Evolutionary conservation across 2,797 vertebrate genomes (phyloP), one percentile per base, ranked within the genome.

Genomic region (Pyrocephalus nanus): DNA sequence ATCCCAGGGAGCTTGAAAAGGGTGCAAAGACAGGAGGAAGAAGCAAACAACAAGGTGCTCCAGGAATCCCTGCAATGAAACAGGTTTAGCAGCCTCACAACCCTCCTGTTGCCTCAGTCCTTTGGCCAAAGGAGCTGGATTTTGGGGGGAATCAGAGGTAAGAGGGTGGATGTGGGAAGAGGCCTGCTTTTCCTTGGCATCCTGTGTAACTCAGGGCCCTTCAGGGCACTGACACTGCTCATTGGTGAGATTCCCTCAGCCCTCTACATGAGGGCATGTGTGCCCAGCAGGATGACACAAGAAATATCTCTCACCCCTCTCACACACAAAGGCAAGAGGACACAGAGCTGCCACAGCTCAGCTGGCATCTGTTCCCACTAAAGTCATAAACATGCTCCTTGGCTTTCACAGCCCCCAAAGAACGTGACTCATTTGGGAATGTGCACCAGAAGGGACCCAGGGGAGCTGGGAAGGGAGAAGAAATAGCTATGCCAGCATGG

Each of bases 171-270:
- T 42, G 20, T 26, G 55, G 36, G 65, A 22, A 88, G 18, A 81
- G 34, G 26, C 6, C 25, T 54, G 32, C 50, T 81, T 77, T 67
- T 58, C 60, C 40, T 48, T 34, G 29, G 19, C 55, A 73, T 26
- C 22, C 10, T 5, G 1, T 1, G 15, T 53, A 81, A 76, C 25
- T 8, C 60, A 30, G 0, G 0, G 18, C 26, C 53, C 25, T 55
- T 40, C 47, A 48, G 34, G 50, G 57, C 40, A 34, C 47, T 40
- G 57, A 25, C 15, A 21, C 30, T 29, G 20, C n/a, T 69, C 11
- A 3, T 25, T 26, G 11, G 19, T 0, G 4, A 34, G 55, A 60
- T 50, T 25, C 6, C 61, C 15, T 87, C 69, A 64, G 45, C 45
- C 23, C 30, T 34, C 29, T 25, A 40, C 74, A 27, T 11, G 30